Percentiles rank a stretch among this genome's conserved stretches.
These are phyloP conservation scores for Eptesicus fuscus DNA, from an alignment of 2,113 vertebrate species.

Conservation along the genomic window DNA sequence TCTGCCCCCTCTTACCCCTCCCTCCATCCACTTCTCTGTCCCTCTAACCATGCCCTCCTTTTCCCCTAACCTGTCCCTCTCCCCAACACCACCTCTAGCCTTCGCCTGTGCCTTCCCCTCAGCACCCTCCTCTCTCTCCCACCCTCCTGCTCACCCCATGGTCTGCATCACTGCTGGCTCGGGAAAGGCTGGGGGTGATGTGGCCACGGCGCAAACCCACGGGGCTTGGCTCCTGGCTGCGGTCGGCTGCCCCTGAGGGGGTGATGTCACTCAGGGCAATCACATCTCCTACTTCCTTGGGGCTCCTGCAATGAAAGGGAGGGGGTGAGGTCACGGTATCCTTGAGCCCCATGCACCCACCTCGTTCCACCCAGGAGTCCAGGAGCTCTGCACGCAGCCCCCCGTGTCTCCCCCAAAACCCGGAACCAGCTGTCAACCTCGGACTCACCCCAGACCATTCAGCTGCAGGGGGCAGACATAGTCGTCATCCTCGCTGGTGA, in stretches of 20 bases:
- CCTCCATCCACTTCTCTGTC: neutral
- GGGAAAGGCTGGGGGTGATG: slow-evolving; percentile 75
- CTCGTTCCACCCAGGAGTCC: neutral
- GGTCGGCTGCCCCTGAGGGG: slow-evolving; percentile 66
- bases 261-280: slow-evolving; percentile 86
- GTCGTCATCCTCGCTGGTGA: slow-evolving; percentile 94
- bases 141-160: slow-evolving; percentile 58
- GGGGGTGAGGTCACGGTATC: neutral
- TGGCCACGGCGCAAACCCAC: slow-evolving; percentile 70
- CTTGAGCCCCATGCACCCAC: neutral
- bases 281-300: slow-evolving; percentile 88
- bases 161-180: slow-evolving; percentile 76
- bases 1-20: too few species aligned
- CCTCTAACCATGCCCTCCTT: accelerated
- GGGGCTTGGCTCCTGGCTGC: slow-evolving; percentile 73
- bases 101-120: neutral
- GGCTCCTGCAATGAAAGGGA: slow-evolving; percentile 76
- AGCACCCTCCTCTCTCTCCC: neutral
- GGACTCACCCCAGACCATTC: slow-evolving; percentile 91
- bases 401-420: neutral
- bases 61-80: neutral
- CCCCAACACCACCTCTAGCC: neutral
- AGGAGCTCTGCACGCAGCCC: neutral
- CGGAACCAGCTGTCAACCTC: neutral
- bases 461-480: slow-evolving; percentile 91